These are phyloP conservation scores for Patella caerulea DNA, from an alignment of 2,888 invertebrate genomes.

Conservation along the genomic window DNA sequence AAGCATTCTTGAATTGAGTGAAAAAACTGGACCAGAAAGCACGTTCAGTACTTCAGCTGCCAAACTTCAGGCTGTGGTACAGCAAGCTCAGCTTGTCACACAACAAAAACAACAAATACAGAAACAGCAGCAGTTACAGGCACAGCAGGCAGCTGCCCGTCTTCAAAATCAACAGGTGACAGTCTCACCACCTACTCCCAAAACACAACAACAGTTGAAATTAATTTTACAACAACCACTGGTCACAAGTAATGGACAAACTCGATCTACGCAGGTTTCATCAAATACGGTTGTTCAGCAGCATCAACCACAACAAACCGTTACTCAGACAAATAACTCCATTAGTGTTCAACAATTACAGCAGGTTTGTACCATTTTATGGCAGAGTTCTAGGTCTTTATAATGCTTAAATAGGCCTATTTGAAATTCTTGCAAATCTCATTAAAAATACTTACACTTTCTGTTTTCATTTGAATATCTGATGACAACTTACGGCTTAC, in stretches of 20 bases:
- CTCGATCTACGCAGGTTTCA: conserved; percentile 20
- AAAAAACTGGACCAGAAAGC: conserved; percentile 40
- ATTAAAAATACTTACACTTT: no score
- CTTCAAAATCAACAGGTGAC: conserved; percentile 25
- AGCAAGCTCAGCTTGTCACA: conserved; percentile 38
- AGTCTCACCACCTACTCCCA: conserved; percentile 18
- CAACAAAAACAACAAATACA: conserved; percentile 49
- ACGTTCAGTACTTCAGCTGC: conserved; percentile 37
- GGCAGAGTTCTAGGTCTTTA: no score
- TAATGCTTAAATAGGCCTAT: no score
- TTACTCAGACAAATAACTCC: conserved; percentile 38
- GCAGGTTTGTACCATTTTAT: conserved; percentile 47
- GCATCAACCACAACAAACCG: conserved; percentile 24
- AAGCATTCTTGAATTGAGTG: conserved; percentile 29
- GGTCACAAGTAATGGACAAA: conserved; percentile 28
- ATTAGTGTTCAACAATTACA: conserved; percentile 65
- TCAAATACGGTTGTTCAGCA: conserved; percentile 22
- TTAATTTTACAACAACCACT: conserved; percentile 52
- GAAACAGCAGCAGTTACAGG: conserved; percentile 45
- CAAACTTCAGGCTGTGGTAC: conserved; percentile 38
- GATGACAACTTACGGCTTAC: no score
- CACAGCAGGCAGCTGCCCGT: conserved; percentile 40
- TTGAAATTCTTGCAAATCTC: no score
- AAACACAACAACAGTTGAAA: conserved; percentile 52
- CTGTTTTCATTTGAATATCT: no score